Conservation (phyloP, 2,113 vertebrate genomes). For the Gymnarchus niloticus region DNA sequence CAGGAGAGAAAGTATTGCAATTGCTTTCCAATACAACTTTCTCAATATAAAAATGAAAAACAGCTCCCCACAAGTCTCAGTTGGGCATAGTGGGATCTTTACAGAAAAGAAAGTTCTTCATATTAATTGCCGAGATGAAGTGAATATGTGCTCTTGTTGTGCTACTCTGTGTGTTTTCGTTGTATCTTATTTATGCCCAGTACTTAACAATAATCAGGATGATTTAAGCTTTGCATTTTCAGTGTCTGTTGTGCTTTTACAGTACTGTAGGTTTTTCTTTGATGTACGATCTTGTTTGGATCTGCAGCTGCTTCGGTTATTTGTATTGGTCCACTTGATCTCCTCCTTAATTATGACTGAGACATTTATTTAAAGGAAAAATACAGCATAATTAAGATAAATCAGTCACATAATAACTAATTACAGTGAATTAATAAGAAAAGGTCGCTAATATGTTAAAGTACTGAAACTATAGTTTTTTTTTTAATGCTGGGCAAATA, state of each 20-base stretch:
- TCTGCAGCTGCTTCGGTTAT: background rate
- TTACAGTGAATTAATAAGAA: background rate
- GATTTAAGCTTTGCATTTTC: background rate
- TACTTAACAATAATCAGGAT: constrained; percentile 5
- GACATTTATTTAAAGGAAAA: constrained; percentile 9
- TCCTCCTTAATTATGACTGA: background rate
- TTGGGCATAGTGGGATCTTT: background rate
- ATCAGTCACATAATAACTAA: constrained; percentile 2
- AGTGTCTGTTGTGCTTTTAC: background rate
- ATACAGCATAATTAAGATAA: background rate
- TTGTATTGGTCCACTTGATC: background rate
- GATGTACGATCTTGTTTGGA: background rate
- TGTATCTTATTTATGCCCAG: background rate
- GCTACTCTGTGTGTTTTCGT: background rate
- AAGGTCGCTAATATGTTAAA: background rate
- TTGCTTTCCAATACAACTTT: background rate
- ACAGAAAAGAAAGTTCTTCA: background rate
- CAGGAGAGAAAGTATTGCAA: background rate
- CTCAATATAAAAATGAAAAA: background rate
- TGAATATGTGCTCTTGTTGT: background rate
- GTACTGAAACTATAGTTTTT: background rate
- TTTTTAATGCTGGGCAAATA: background rate
- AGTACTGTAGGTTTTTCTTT: background rate
- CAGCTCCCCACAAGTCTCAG: background rate
- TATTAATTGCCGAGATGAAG: constrained; percentile 4